Base-by-base conservation (phyloP, 2,113 vertebrate species). In the Stegastes partitus region DNA sequence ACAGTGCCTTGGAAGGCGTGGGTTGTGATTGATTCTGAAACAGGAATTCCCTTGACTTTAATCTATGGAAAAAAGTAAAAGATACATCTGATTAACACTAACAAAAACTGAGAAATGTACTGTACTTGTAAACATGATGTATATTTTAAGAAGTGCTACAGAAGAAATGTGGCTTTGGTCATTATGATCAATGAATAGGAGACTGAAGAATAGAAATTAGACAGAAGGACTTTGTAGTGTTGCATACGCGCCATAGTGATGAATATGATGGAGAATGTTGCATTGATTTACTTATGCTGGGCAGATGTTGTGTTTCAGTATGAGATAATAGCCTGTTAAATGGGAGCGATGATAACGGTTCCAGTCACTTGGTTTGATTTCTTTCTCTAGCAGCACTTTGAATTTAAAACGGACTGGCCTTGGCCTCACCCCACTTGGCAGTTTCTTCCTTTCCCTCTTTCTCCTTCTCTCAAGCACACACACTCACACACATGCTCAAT, bases 241-340 rank as follows among this genome's bases (percentile, higher is more conserved):
- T 62, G 47, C n/a, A 23, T 22, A 65, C 26, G 57, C 5, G 25
- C 11, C 11, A 58, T 10, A 64, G 12, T 39, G 39, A 37, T 63
- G 21, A 47, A 62, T 67, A n/a, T 44, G 26, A 69, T 39, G 25
- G 7, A 69, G 31, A 31, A 56, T 61, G 42, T 50, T 71, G 5
- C 28, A 49, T 44, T 64, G 23, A 72, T 68, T 73, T 65, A 23
- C 26, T 51, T 74, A 42, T 68, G 62, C 19, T 44, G 44, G 68
- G 19, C 44, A 55, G 42, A 58, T 47, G 50, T 77, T 77, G 68
- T 73, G 18, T 67, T 77, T 84, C 44, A 42, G 26, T 10, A 11
- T 75, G 11, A 73, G 34, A 77, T 74, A 68, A 86, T 61, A 39
- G 57, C 59, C 57, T 75, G 62, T 77, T 81, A 74, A 85, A 79